These are phyloP conservation scores for Trigoniulus corallinus DNA, from an alignment of 1,140 invertebrate genomes.

Conservation along the genomic window DNA sequence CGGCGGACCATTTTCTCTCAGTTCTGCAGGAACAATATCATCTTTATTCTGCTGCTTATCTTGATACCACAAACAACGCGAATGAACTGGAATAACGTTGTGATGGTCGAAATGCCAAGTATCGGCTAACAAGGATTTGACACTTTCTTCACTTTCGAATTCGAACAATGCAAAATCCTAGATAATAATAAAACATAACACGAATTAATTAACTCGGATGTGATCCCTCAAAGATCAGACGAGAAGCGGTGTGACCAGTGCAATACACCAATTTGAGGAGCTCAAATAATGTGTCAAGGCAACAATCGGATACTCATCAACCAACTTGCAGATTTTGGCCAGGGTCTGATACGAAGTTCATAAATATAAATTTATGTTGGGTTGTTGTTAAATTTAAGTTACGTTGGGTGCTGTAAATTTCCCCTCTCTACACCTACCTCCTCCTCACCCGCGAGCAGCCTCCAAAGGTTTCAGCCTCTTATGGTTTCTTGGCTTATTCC, in stretches of 20 bases:
- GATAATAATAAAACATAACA: conserved; percentile 7
- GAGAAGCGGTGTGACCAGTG: too few relatives aligned
- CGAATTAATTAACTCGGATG: neutral
- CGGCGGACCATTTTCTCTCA: conserved; percentile 17
- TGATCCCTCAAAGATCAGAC: neutral
- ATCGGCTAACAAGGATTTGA: conserved; percentile 13
- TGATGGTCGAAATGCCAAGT: conserved; percentile 15
- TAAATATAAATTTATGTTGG: conserved; percentile 3
- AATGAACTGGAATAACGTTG: conserved; percentile 10
- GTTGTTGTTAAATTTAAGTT: neutral
- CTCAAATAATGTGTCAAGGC: too few relatives aligned
- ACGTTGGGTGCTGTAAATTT: too few relatives aligned
- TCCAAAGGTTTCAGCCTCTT: too few relatives aligned
- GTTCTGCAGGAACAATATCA: conserved; percentile 47
- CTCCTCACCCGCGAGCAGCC: too few relatives aligned
- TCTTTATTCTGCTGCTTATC: conserved; percentile 39
- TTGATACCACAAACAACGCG: conserved; percentile 9
- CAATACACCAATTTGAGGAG: too few relatives aligned
- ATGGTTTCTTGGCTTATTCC: too few relatives aligned
- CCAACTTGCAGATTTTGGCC: neutral
- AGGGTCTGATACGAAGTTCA: neutral
- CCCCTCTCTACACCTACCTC: too few relatives aligned
- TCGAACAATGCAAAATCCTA: conserved; percentile 24
- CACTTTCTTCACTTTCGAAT: conserved; percentile 15
- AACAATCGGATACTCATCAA: neutral